Base-by-base conservation (phyloP, 2,113 vertebrate genomes). In the Poeciliopsis prolifica region DNA sequence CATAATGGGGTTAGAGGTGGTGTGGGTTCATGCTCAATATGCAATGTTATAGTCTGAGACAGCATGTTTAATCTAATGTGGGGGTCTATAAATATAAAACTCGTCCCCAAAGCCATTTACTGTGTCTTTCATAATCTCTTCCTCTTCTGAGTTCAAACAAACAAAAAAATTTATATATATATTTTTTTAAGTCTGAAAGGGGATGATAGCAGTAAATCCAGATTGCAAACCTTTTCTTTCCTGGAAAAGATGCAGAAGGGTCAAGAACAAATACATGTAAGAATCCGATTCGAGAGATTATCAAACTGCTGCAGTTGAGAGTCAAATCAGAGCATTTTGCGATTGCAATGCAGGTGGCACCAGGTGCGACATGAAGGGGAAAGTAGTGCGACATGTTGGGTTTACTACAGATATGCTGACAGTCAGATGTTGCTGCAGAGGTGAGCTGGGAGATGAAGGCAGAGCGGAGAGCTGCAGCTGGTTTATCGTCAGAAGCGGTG, bases 401-500 rank as follows among this genome's bases (percentile, higher is more conserved):
- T 79, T 83, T 79, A 80, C 75, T 69, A 80, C 72, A 83, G 80
- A 67, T 77, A 42, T 81, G 81, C 79, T 84, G 79, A 58, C 77
- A 62, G 79, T 80, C 81, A 69, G 70, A 54, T 62, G 72, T 81
- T 62, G 72, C 83, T 83, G 85, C 66, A 73, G 76, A 79, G 80
- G 84, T 84, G 85, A 89, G 87, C 82, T 70, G 76, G 60, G 81
- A 86, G 83, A 88, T 48, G 80, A 72, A 84, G 83, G 72, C 69
- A 72, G 79, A 81, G 81, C 61, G 3, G 74, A 79, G 77, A 17
- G 48, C 62, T 80, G 86, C 78, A 75, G 74, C 68, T 70, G 84
- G 65, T 88, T 89, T 89, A 81, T 74, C 77, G 66, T 87, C 83
- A 89, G 87, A 86, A 83, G 87, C 88, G 86, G 89, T 90, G 92